Evolutionary conservation across 2,113 vertebrate genomes (phyloP).

Genomic region (Rhinolophus ferrumequinum): DNA sequence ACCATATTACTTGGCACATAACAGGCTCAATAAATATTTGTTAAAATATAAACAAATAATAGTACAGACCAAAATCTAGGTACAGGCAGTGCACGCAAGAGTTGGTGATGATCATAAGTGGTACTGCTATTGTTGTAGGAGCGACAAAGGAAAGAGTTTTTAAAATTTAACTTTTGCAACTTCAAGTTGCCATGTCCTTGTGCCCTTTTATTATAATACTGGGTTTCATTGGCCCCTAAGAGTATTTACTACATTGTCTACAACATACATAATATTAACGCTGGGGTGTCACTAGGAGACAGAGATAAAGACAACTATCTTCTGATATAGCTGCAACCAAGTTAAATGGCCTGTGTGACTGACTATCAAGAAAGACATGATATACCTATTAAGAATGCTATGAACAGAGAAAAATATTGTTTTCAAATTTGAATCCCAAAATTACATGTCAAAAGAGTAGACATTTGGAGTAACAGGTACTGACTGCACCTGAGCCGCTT

Average conservation of each 20-base stretch:
- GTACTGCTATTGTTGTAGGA: not conserved
- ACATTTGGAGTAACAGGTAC: not conserved
- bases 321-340: not conserved
- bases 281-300: not conserved
- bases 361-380: not conserved
- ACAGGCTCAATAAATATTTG: not conserved
- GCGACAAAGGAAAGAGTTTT: not conserved
- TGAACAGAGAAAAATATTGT: not conserved
- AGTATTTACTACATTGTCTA: not conserved
- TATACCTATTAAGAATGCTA: not conserved
- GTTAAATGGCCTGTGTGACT: not conserved
- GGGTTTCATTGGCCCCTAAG: not conserved
- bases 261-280: not conserved
- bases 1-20: not conserved
- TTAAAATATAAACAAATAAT: constrained; percentile 21
- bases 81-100: not conserved
- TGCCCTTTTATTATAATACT: not conserved
- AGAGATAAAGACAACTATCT: not conserved
- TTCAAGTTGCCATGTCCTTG: not conserved
- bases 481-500: not conserved
- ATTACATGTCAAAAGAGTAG: not conserved
- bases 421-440: not conserved
- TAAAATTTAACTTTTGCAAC: not conserved
- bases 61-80: not conserved
- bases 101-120: not conserved